phyloP scores from a whole-genome alignment of 2,797 vertebrate species.

The Phoebastria nigripes region DNA sequence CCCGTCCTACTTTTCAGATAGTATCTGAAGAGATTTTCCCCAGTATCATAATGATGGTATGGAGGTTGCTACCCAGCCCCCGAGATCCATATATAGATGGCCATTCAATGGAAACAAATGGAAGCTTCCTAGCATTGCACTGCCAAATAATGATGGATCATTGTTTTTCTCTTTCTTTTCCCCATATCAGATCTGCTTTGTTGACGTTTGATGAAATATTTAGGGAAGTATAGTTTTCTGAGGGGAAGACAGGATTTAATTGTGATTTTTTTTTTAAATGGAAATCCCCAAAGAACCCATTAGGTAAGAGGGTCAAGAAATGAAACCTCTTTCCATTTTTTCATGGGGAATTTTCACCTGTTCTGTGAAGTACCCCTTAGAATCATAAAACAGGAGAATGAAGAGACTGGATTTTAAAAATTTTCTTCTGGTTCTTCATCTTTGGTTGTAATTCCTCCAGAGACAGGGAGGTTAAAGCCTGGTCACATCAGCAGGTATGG shows the following conservation, averaged over 20 bases:
- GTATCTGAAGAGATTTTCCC: neutral
- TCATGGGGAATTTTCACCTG: neutral
- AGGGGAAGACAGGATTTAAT: neutral
- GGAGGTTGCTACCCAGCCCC: neutral
- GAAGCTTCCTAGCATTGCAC: neutral
- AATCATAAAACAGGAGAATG: neutral
- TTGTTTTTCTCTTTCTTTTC: neutral
- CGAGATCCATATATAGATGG: neutral
- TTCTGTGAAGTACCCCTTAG: neutral
- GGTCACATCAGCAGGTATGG: neutral
- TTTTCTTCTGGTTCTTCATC: neutral
- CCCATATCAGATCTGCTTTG: neutral
- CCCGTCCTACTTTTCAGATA: neutral
- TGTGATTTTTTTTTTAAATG: neutral
- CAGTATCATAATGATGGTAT: neutral
- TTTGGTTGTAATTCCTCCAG: neutral
- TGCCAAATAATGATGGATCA: neutral
- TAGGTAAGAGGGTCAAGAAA: neutral
- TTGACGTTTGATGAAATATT: neutral
- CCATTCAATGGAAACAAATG: neutral
- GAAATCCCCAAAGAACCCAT: neutral
- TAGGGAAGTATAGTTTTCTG: conserved; percentile 1
- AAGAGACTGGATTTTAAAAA: neutral
- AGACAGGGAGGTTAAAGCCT: neutral
- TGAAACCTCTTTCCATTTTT: neutral